Conservation (phyloP, 1,140 invertebrate genomes). For the Heliconius nattereri region DNA sequence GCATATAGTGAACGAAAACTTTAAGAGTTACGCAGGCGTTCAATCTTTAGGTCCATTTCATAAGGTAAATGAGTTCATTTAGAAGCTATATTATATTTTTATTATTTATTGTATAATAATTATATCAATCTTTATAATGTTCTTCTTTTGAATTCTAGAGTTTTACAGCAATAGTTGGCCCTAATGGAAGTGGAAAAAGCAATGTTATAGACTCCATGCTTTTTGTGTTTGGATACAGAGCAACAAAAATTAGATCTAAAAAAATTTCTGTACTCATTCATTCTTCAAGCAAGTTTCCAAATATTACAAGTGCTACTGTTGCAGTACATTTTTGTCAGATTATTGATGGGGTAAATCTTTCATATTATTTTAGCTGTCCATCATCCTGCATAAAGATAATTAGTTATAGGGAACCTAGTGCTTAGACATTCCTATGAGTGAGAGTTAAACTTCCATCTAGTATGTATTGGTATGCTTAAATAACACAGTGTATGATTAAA, state of each 20-base stretch:
- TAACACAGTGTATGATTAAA: no score
- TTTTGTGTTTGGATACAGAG: conserved; percentile 99
- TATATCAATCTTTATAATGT: neutral
- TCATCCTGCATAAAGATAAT: no score
- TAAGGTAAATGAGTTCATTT: conserved; percentile 82
- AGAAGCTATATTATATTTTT: no score
- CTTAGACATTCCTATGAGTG: no score
- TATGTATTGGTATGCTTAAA: no score
- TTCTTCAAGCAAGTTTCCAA: conserved; percentile 92
- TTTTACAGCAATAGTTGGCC: conserved; percentile 98
- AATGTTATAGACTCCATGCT: conserved; percentile 99
- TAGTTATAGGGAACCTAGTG: no score
- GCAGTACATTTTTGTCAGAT: conserved; percentile 95
- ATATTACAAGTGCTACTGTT: conserved; percentile 92
- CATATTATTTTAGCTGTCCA: neutral
- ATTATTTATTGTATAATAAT: conserved; percentile 17
- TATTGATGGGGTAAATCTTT: conserved; percentile 83
- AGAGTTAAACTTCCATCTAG: no score
- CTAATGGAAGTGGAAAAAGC: conserved; percentile 99
- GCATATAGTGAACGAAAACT: conserved; percentile 96
- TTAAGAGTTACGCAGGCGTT: conserved; percentile 97
- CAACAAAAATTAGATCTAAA: conserved; percentile 97
- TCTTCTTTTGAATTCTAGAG: conserved; percentile 83
- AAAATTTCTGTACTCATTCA: conserved; percentile 97
- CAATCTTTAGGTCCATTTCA: conserved; percentile 92